Evolutionary conservation across 2,888 invertebrate species (phyloP).

Genomic region (Leistus spinibarbis): DNA sequence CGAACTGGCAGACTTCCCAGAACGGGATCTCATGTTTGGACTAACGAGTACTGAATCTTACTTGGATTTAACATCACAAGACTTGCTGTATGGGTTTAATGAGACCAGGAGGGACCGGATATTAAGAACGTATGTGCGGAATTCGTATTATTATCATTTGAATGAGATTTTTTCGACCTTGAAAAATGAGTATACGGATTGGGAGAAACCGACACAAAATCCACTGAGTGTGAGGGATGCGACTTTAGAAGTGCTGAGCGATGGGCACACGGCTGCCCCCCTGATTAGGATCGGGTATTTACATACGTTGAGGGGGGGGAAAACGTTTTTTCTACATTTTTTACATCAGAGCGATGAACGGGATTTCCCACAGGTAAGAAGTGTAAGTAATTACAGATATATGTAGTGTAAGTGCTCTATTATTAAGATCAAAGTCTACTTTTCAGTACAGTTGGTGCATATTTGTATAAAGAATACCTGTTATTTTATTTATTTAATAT

Average conservation of each 20-base stretch:
- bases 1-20: conserved; percentile 82
- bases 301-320: conserved; percentile 78
- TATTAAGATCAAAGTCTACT: too few relatives aligned
- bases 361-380: conserved; percentile 73
- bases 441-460: too few relatives aligned
- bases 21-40: conserved; percentile 83
- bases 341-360: conserved; percentile 84
- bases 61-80: conserved; percentile 80
- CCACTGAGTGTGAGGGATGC: conserved; percentile 85
- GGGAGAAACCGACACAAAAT: conserved; percentile 88
- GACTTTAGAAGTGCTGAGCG: conserved; percentile 85
- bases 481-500: too few relatives aligned
- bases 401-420: not conserved
- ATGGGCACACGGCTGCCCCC: conserved; percentile 90
- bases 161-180: conserved; percentile 94
- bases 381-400: not conserved
- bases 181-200: conserved; percentile 94
- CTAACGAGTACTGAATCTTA: conserved; percentile 84
- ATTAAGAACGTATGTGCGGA: conserved; percentile 89
- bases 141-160: conserved; percentile 92
- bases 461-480: too few relatives aligned
- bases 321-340: conserved; percentile 87
- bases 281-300: conserved; percentile 79
- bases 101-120: conserved; percentile 85
- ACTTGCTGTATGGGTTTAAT: conserved; percentile 90